Base-by-base conservation (phyloP, 2,888 invertebrate species). In the Machimus rusticus region DNA sequence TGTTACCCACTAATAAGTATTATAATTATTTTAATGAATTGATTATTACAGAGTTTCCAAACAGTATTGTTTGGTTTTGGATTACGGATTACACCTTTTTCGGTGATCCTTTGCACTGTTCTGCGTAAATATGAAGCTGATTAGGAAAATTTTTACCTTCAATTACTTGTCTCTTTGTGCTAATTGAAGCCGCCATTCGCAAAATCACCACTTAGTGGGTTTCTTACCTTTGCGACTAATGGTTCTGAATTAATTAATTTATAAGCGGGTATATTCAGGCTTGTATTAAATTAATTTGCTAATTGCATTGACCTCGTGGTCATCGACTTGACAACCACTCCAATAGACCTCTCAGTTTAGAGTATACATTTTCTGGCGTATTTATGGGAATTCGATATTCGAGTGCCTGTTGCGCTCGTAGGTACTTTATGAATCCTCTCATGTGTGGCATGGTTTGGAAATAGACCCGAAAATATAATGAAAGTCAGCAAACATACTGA, bases 301-400 rank as follows among this genome's bases (percentile, higher is more conserved):
- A 81, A 81, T 81, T 81, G 55, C 81, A 81, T 51, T 55, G 51
- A 81, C 43, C 51, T 81, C 31, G 31, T 31, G 81, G 51, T 81
- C 28, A 28, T 51, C 55, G 55, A 46, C 55, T 55, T 81, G 51
- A 81, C 81, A n/a, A n/a, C n/a, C 55, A 81, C 28, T 81, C 66
- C 23, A 66, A 66, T 66, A 66, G n/a, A 66, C 23, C 66, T 66
- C 14, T 66, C 12, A 66, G 28, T 66, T 66, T 66, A 66, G 28
- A 66, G 66, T 28, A 12, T 28, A 23, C 66, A 66, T 66, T 66
- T 28, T 19, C 9, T 66, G 66, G 23, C 28, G 12, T 12, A 66
- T 66, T 66, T 66, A 66, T 66, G 2, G 66, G 57, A 57, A 57
- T 57, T 57, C 8, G 57, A 57, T 9, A 19, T 23, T 55, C 57